A percentile compares a stretch with the other conserved stretches of the same genome.
phyloP scores from a whole-genome alignment of 2,113 vertebrate species.

The Xenopus tropicalis region DNA sequence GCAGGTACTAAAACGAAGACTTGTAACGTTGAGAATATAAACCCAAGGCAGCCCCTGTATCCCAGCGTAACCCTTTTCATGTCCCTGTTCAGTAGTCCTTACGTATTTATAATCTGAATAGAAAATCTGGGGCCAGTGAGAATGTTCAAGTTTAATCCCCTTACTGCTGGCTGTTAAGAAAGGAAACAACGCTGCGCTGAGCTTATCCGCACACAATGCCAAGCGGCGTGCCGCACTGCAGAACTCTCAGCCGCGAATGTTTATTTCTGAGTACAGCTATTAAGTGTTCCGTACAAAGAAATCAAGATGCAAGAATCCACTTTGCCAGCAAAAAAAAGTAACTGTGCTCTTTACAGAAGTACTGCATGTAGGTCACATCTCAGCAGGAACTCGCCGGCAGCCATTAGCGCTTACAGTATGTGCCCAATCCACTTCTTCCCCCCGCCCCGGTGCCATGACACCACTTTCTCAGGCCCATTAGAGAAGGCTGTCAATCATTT shows the following conservation, averaged over 20 bases:
- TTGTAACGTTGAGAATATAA: too few relatives aligned
- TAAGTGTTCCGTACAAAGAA: neutral
- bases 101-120: too few relatives aligned
- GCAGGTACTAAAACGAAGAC: too few relatives aligned
- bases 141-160: too few relatives aligned
- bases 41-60: too few relatives aligned
- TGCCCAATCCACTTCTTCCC: neutral
- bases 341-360: neutral
- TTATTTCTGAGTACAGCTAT: neutral
- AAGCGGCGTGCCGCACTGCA: neutral
- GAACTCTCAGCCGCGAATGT: neutral
- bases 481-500: neutral
- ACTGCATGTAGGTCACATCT: conserved; percentile 8
- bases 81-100: too few relatives aligned
- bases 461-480: neutral
- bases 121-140: too few relatives aligned
- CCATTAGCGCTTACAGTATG: neutral
- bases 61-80: too few relatives aligned
- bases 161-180: neutral
- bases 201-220: neutral
- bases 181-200: neutral
- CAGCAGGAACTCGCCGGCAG: neutral
- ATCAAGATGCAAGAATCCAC: conserved; percentile 4
- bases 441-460: neutral
- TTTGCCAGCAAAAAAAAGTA: conserved; percentile 6